These are phyloP conservation scores for Mythimna ferrago DNA, from an alignment of 2,888 invertebrate species.

Conservation along the genomic window DNA sequence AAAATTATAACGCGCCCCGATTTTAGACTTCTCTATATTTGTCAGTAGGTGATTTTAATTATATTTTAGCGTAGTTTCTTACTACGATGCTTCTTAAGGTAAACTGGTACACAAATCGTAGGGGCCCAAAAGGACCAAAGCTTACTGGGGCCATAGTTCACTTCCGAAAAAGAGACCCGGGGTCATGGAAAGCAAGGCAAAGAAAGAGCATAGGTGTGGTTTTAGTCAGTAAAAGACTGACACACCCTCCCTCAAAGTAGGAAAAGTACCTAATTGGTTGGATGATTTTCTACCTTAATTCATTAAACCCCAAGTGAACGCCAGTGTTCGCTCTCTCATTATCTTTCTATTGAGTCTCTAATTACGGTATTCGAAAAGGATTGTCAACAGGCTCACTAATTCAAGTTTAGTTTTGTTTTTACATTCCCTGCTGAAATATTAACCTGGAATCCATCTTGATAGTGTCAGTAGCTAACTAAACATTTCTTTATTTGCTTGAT, in stretches of 20 bases:
- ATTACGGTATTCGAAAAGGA: neutral
- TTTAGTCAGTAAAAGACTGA: no score
- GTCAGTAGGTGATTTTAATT: neutral
- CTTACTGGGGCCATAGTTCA: no score
- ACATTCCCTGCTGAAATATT: neutral
- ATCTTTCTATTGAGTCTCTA: no score
- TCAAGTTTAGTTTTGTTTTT: neutral
- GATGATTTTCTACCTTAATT: neutral
- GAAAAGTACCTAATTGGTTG: no score
- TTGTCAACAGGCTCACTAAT: neutral
- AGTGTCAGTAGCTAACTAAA: neutral
- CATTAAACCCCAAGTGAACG: no score
- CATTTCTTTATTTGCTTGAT: conserved; percentile 23
- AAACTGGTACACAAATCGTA: neutral
- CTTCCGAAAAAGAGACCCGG: no score
- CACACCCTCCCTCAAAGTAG: no score
- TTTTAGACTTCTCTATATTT: conserved; percentile 22
- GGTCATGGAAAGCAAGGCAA: no score
- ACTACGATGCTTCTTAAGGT: neutral
- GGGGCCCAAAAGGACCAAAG: no score
- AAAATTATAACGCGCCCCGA: conserved; percentile 41
- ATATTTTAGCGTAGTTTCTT: neutral
- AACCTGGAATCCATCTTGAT: neutral
- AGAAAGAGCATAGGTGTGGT: no score
- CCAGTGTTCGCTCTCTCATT: no score